Evolutionary conservation across 1,140 invertebrate species (phyloP), one percentile per base, ranked within the genome.

Genomic region (Melitaea cinxia): DNA sequence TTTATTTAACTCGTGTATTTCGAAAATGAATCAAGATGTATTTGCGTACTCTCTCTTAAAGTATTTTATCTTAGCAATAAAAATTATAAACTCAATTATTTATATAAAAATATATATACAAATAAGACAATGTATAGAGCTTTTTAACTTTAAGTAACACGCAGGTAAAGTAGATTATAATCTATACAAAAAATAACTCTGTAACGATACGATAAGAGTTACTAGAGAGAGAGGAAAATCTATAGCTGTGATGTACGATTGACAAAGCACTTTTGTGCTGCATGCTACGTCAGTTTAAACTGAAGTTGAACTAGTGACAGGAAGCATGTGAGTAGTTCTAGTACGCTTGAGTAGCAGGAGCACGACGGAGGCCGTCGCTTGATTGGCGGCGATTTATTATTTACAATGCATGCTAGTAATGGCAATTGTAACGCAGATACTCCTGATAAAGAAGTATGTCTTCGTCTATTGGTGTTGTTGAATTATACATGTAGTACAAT

Each of bases 11-110:
- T 70, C 57, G 75, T 73, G 61, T 57, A 78, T 76, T 42, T 78
- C 61, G 78, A 79, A 77, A 68, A 77, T 74, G 76, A 77, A 23
- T 47, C 35, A 50, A 63, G 28, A 53, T 80, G 73, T 82, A 77
- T 82, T 76, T 77, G 74, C 78, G 79, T 79, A 75, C 78, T 81
- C 69, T 84, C 74, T 79, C 77, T 85, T 83, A 67, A 77, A 78
- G 67, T 83, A 83, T 80, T 81, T 73, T 77, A 81, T 73, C 69
- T 80, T 88, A 88, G 84, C 84, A 91, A 91, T 88, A 89, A 79
- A 84, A 84, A 85, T 88, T 78, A 89, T 89, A 80, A 88, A 91
- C 88, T 91, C 88, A 91, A 91, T 91, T 91, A 89, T 89, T 86
- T 87, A 85, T 88, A 80, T 68, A 70, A 68, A 68, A 69, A 67